Evolutionary conservation across 1,140 invertebrate species (phyloP), one percentile per base, ranked within the genome.

Genomic region (Scylla paramamosain): DNA sequence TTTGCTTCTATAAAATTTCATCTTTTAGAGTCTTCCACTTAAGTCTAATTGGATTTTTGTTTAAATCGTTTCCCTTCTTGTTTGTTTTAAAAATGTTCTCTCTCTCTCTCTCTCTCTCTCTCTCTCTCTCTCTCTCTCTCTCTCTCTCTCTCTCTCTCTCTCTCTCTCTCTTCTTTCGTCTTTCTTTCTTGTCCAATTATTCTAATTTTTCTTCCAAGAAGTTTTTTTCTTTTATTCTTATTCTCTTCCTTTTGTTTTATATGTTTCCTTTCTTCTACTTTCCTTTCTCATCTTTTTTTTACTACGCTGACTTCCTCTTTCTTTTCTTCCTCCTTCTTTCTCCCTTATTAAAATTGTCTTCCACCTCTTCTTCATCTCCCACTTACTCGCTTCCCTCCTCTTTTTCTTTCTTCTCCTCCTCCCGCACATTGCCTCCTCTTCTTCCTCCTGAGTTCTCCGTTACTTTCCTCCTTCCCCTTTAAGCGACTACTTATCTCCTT

Each of bases 41-140:
- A 39, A 39, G 6, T 2, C 39, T 39, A 39, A 39, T 39, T 39
- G 39, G 39, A 39, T 39, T 39, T 39, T 39, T 6, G 6, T 39
- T 2, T 6, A 39, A 39, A 39, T 39, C 39, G 39, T 39, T 39
- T 39, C 39, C 39, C 39, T 39, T 39, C 39, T 39, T 1, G 39
- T 39, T 39, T n/a, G n/a, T 1, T 39, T 39, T 39, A 39, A 39
- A 39, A 39, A 6, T 16, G 3, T 16, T 86, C 83, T 86, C 83
- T 86, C 83, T 86, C 83, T 86, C 83, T 86, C 83, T 86, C 83
- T 86, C 83, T 86, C 83, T 86, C 83, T 86, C 83, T 86, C 83
- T 86, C 83, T 86, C 83, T 86, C 83, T 86, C 83, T 86, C 28
- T 86, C 32, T 86, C 32, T 86, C 83, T 86, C 83, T 29, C 32